phyloP scores from a whole-genome alignment of 2,888 invertebrate genomes.

The Drosophila fulvimacula region DNA sequence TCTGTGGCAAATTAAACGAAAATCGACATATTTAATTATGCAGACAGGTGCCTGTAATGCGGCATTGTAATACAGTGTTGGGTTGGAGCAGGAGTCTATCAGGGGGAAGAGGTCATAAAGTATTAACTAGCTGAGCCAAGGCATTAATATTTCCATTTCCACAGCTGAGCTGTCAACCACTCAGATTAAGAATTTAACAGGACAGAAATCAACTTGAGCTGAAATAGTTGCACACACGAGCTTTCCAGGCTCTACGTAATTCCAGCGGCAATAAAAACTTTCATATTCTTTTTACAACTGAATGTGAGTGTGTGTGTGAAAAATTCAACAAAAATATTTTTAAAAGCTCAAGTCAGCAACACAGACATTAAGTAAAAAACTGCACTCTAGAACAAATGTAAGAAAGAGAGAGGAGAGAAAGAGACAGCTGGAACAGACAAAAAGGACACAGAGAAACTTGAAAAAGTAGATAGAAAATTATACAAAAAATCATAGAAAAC shows the following conservation, averaged over 20 bases:
- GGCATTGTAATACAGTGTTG: slow-evolving; percentile 61
- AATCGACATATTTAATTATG: slow-evolving; percentile 79
- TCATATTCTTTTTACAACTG: slow-evolving; percentile 19
- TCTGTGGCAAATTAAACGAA: slow-evolving; percentile 71
- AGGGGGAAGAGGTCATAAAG: not conserved
- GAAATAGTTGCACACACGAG: slow-evolving; percentile 16
- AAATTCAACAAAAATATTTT: slow-evolving; percentile 69
- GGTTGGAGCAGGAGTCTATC: not conserved
- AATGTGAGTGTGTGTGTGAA: slow-evolving; percentile 34
- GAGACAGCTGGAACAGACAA: slow-evolving; percentile 29
- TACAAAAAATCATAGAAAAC: slow-evolving; percentile 34
- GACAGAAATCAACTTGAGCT: slow-evolving; percentile 18
- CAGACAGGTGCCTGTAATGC: slow-evolving; percentile 77
- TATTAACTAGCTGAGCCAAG: slow-evolving; percentile 12
- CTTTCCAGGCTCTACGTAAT: slow-evolving; percentile 19
- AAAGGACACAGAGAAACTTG: slow-evolving; percentile 48
- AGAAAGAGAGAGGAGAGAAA: slow-evolving; percentile 19
- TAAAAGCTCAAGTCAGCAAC: slow-evolving; percentile 69
- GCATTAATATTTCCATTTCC: slow-evolving; percentile 18
- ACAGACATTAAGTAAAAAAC: slow-evolving; percentile 58
- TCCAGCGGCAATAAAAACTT: slow-evolving; percentile 23
- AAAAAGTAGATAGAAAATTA: slow-evolving; percentile 32
- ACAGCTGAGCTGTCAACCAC: slow-evolving; percentile 4
- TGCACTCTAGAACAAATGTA: slow-evolving; percentile 46
- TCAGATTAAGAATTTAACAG: slow-evolving; percentile 30